These are phyloP conservation scores for Pica pica DNA, from an alignment of 2,113 vertebrate species.

Conservation along the genomic window DNA sequence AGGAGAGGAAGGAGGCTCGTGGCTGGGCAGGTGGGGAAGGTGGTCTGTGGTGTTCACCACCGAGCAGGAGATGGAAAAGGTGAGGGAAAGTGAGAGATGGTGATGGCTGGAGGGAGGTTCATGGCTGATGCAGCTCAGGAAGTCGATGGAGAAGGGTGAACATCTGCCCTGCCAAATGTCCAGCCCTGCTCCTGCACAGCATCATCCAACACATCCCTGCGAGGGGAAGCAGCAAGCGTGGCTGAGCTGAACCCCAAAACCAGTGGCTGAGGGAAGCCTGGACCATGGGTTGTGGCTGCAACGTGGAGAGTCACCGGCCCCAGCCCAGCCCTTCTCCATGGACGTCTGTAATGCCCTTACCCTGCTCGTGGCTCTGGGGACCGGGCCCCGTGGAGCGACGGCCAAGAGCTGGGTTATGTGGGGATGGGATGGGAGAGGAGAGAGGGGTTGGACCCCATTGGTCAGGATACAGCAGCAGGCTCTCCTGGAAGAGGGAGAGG, in stretches of 20 bases:
- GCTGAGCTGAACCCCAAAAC: background rate
- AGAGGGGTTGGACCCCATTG: fast-evolving
- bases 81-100: background rate
- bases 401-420: fast-evolving
- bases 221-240: background rate
- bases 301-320: fast-evolving
- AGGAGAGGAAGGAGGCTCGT: background rate
- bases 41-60: background rate
- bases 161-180: background rate
- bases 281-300: background rate
- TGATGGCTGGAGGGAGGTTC: background rate
- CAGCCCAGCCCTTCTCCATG: background rate
- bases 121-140: background rate
- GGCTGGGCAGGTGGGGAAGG: background rate
- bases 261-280: background rate
- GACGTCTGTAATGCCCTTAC: background rate
- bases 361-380: background rate
- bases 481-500: background rate
- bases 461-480: fast-evolving
- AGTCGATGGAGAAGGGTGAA: background rate
- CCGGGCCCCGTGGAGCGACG: fast-evolving
- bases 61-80: background rate
- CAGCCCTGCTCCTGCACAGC: background rate
- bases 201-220: background rate
- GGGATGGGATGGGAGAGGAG: background rate